Percentiles rank a stretch among this genome's conserved stretches.
Evolutionary conservation across 1,140 invertebrate genomes (phyloP).

Genomic region (Drosophila lowei): DNA sequence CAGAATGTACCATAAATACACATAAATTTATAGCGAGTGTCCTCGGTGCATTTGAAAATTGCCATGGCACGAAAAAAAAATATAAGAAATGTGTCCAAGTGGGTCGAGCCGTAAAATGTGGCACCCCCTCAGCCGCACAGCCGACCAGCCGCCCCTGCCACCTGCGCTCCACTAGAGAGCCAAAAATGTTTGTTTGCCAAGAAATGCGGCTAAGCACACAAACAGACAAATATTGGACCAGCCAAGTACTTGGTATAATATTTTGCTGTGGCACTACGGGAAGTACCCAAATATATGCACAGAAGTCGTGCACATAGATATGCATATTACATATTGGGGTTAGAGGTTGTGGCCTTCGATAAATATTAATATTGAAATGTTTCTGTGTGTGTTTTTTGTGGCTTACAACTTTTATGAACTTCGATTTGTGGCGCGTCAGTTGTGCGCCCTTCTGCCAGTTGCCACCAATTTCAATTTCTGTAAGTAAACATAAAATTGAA

Average conservation of each 20-base stretch:
- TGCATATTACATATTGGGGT: conserved; percentile 35
- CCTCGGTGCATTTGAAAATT: conserved; percentile 74
- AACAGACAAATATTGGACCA: conserved; percentile 57
- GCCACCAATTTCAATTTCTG: conserved; percentile 67
- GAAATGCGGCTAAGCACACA: conserved; percentile 63
- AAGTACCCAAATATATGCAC: too few relatives aligned
- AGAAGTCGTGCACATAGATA: background rate
- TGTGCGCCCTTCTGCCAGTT: conserved; percentile 10
- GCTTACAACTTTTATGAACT: conserved; percentile 51
- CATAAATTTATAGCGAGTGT: conserved; percentile 72
- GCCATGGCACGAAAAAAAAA: conserved; percentile 45
- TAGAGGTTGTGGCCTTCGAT: conserved; percentile 26
- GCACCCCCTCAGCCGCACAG: background rate
- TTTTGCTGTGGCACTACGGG: conserved; percentile 15
- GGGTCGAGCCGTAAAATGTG: conserved; percentile 64
- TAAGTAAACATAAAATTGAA: conserved; percentile 71
- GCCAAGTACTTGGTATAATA: conserved; percentile 33
- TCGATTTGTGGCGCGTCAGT: conserved; percentile 31
- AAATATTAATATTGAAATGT: conserved; percentile 65
- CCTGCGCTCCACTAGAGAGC: conserved; percentile 48
- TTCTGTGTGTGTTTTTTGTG: conserved; percentile 1
- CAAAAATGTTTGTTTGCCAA: conserved; percentile 59
- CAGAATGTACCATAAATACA: conserved; percentile 61
- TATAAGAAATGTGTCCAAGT: conserved; percentile 59
- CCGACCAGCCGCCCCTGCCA: conserved; percentile 16